Percentiles rank a stretch among this genome's conserved stretches.
phyloP scores from a whole-genome alignment of 2,888 invertebrate species.

The Frankliniella fusca region DNA sequence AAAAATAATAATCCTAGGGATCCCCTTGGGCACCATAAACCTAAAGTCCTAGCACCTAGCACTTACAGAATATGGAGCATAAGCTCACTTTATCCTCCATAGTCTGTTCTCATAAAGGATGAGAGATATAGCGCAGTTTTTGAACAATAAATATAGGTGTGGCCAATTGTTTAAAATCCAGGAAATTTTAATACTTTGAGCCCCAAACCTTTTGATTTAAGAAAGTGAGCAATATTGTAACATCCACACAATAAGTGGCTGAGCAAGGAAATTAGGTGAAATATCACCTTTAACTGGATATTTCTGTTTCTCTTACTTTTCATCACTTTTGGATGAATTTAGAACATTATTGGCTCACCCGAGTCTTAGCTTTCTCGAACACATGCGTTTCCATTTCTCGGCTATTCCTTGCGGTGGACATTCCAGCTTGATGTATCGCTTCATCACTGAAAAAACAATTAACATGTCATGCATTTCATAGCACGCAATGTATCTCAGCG shows the following conservation, averaged over 20 bases:
- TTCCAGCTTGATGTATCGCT: constrained; percentile 75
- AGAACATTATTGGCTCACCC: constrained; percentile 47
- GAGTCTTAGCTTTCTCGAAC: constrained; percentile 80
- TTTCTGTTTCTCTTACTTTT: neutral
- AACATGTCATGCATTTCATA: constrained; percentile 14
- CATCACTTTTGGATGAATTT: neutral
- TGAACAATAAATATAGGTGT: neutral
- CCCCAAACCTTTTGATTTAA: neutral
- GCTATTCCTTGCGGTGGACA: constrained; percentile 78
- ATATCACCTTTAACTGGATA: neutral
- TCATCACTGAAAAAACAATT: constrained; percentile 66
- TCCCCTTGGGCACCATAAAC: neutral
- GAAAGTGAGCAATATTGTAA: neutral
- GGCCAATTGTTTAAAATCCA: neutral
- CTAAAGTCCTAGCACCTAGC: neutral
- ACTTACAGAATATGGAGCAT: neutral
- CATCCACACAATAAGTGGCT: neutral
- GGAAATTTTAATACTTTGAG: neutral
- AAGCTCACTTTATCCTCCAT: neutral
- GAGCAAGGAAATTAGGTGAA: neutral
- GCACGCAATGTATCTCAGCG: constrained; percentile 18
- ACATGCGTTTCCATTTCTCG: constrained; percentile 93
- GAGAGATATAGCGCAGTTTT: neutral
- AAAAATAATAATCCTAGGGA: neutral
- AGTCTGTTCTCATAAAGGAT: neutral